Percentiles rank a stretch among this genome's conserved stretches.
Evolutionary conservation across 2,888 invertebrate genomes (phyloP).

Genomic region (Frankliniella fusca): DNA sequence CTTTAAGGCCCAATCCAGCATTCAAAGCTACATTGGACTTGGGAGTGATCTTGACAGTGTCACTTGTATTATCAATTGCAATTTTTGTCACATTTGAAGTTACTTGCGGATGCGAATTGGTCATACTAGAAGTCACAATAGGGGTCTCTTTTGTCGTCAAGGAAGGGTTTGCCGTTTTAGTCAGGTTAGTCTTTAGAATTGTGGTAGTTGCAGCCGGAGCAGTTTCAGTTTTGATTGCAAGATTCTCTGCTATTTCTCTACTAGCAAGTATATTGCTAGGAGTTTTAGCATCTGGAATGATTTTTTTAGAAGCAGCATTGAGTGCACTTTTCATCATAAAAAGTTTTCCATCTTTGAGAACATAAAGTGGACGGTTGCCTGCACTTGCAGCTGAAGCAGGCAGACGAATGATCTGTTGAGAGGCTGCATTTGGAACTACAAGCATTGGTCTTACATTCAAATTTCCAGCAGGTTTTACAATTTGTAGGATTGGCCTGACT

Average conservation of each 20-base stretch:
- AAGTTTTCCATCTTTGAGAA: constrained; percentile 1
- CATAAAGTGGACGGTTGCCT: not conserved
- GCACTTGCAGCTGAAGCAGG: not conserved
- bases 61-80: too few species aligned
- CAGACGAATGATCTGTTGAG: not conserved
- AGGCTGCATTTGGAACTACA: not conserved
- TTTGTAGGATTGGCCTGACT: not conserved
- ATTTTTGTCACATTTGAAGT: too few species aligned
- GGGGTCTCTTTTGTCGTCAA: not conserved
- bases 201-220: not conserved
- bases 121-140: not conserved
- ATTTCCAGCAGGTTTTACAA: not conserved
- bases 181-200: not conserved
- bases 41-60: too few species aligned
- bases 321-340: constrained; percentile 22
- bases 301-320: not conserved
- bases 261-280: not conserved
- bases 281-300: too few species aligned
- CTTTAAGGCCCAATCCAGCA: too few species aligned
- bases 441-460: not conserved
- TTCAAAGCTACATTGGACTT: too few species aligned
- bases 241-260: not conserved
- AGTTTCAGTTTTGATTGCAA: not conserved
- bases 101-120: too few species aligned
- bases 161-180: not conserved